Evolutionary conservation across 2,888 invertebrate genomes (phyloP).

Genomic region (Ceramica pisi): DNA sequence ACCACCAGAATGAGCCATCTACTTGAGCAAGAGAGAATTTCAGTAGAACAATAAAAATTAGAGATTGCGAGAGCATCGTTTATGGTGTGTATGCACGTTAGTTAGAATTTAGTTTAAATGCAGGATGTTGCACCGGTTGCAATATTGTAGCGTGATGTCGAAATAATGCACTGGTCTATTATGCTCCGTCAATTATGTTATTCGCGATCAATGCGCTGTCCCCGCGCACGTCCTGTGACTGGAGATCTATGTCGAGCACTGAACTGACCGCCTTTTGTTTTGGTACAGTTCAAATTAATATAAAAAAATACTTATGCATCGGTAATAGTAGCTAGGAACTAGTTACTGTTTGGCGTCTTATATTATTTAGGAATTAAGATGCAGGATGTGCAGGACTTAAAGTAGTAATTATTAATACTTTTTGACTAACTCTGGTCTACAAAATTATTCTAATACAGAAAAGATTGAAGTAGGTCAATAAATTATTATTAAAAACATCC

Average conservation of each 20-base stretch:
- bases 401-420: not conserved
- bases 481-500: not conserved
- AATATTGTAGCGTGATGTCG: slow-evolving; percentile 79
- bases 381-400: not conserved
- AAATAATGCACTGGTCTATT: slow-evolving; percentile 76
- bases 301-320: slow-evolving; percentile 1
- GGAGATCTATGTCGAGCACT: slow-evolving; percentile 71
- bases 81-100: slow-evolving; percentile 62
- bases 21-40: slow-evolving; percentile 77
- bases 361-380: not conserved
- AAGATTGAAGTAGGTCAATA: not conserved
- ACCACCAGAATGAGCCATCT: slow-evolving; percentile 87
- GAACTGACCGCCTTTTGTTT: slow-evolving; percentile 69
- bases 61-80: slow-evolving; percentile 72
- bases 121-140: slow-evolving; percentile 82
- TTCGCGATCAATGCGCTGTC: slow-evolving; percentile 71
- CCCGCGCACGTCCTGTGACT: slow-evolving; percentile 74
- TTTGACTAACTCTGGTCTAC: not conserved
- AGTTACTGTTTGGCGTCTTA: not conserved
- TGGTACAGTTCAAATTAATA: slow-evolving; percentile 53
- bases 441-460: not conserved
- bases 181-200: slow-evolving; percentile 80
- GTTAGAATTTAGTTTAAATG: slow-evolving; percentile 71
- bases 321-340: not conserved
- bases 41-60: slow-evolving; percentile 69